Evolutionary conservation across 2,888 invertebrate genomes (phyloP).

Genomic region (Folsomia manolachei): DNA sequence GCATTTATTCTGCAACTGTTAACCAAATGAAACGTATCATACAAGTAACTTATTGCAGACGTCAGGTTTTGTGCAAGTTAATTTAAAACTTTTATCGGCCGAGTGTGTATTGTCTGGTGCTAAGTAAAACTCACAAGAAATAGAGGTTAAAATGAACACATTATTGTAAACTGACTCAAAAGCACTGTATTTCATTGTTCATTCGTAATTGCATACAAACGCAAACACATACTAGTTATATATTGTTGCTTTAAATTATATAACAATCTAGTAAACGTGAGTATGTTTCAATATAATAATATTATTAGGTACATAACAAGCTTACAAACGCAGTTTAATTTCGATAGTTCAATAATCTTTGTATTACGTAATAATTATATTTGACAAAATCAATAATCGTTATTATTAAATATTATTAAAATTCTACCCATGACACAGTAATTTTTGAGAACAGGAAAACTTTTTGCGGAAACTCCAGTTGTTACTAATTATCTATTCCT

Average conservation of each 20-base stretch:
- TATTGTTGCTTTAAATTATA: background rate
- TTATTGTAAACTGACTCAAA: slow-evolving; percentile 4
- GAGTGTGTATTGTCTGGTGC: too few species aligned
- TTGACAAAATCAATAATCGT: too few species aligned
- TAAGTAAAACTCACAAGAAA: too few species aligned
- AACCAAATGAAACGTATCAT: background rate
- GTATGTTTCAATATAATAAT: background rate
- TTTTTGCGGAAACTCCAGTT: background rate
- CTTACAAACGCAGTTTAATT: background rate
- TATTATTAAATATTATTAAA: background rate
- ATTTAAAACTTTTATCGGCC: too few species aligned
- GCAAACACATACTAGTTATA: background rate
- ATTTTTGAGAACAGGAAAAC: background rate
- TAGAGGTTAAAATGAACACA: background rate
- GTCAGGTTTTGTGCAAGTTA: too few species aligned
- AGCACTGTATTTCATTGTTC: background rate
- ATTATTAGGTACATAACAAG: background rate
- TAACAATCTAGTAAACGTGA: background rate
- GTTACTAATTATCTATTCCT: too few species aligned
- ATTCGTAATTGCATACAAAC: background rate
- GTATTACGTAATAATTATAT: background rate
- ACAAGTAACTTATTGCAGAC: too few species aligned
- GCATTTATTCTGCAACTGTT: background rate
- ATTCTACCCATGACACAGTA: background rate
- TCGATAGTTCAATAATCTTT: too few species aligned